Evolutionary conservation across 2,888 invertebrate genomes (phyloP).

Genomic region (Alloscopus bannaensis): DNA sequence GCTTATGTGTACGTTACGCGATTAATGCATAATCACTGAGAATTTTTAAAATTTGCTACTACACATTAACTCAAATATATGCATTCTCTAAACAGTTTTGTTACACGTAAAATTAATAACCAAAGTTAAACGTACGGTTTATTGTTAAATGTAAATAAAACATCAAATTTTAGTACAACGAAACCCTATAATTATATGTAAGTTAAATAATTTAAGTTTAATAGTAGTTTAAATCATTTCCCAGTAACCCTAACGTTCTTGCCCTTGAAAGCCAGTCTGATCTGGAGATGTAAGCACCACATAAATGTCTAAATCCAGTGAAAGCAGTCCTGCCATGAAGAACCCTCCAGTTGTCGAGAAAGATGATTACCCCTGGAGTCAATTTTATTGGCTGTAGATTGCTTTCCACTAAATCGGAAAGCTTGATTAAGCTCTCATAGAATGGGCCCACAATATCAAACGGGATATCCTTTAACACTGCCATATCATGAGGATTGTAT

Average conservation of each 20-base stretch:
- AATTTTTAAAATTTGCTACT: not conserved
- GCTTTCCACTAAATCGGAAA: constrained; percentile 77
- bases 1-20: too few relatives aligned
- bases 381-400: constrained; percentile 78
- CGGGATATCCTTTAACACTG: constrained; percentile 79
- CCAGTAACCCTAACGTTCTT: constrained; percentile 68
- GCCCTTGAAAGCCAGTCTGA: constrained; percentile 83
- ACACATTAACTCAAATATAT: not conserved
- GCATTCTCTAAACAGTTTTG: not conserved
- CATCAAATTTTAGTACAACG: too few relatives aligned
- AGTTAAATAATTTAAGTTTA: not conserved
- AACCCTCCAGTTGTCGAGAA: constrained; percentile 87
- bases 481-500: constrained; percentile 86
- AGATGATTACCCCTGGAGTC: constrained; percentile 82
- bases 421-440: constrained; percentile 80
- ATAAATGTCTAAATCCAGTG: constrained; percentile 81
- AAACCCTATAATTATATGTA: not conserved
- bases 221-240: not conserved
- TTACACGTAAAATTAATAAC: too few relatives aligned
- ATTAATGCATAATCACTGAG: too few relatives aligned
- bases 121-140: too few relatives aligned
- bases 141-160: too few relatives aligned
- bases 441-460: constrained; percentile 78
- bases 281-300: constrained; percentile 84
- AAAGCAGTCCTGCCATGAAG: constrained; percentile 85